Evolutionary conservation across 2,888 invertebrate species (phyloP).

Genomic region (Leptopterna dolabrata): DNA sequence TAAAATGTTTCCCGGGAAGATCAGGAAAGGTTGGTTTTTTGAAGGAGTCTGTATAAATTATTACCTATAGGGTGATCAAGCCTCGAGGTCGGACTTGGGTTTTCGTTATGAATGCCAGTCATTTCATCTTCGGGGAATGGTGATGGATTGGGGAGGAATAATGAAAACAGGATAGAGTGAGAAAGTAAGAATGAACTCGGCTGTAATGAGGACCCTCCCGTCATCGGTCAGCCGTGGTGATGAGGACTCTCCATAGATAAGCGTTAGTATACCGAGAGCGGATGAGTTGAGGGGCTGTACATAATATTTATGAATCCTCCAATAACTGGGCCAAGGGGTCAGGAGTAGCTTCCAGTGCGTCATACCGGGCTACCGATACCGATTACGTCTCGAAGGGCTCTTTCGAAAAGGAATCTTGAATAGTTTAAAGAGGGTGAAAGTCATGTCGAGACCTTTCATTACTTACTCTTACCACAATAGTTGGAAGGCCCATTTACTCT

Average conservation of each 20-base stretch:
- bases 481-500: constrained; percentile 13
- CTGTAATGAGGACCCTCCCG: background rate
- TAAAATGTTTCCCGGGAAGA: too few relatives aligned
- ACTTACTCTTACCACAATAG: constrained; percentile 34
- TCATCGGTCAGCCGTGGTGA: background rate
- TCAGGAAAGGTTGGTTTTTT: too few relatives aligned
- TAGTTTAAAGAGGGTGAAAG: constrained; percentile 4
- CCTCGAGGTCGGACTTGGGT: background rate
- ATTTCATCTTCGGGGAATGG: background rate
- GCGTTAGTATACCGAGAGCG: background rate
- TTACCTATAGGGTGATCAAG: background rate
- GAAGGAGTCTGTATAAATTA: too few relatives aligned
- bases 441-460: constrained; percentile 26
- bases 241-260: background rate
- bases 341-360: constrained; percentile 5
- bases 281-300: background rate
- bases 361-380: constrained; percentile 40
- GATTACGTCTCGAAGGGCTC: constrained; percentile 31
- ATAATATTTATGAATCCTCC: background rate
- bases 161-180: background rate
- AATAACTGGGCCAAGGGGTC: constrained; percentile 40
- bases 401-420: constrained; percentile 37
- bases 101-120: background rate
- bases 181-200: background rate
- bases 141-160: background rate